Conservation (phyloP, 2,797 vertebrate species). For the Steatocranus sp. region DNA sequence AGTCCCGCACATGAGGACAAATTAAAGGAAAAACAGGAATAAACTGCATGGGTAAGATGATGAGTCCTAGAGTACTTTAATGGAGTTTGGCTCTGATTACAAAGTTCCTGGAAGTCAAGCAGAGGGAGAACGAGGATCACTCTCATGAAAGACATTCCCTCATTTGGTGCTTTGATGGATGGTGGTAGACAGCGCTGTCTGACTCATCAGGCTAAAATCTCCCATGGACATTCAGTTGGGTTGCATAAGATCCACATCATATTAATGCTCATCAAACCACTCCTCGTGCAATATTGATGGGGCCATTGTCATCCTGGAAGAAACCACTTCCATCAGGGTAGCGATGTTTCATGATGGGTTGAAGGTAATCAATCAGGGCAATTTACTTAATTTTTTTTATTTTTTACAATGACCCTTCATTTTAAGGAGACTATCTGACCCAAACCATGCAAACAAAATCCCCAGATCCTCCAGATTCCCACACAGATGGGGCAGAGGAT, state of each 20-base stretch:
- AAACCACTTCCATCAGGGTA: background rate
- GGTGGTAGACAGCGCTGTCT: background rate
- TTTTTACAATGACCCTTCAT: background rate
- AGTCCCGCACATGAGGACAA: background rate
- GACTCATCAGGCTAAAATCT: background rate
- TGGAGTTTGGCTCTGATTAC: background rate
- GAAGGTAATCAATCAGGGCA: background rate
- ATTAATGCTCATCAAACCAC: background rate
- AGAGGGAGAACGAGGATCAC: background rate
- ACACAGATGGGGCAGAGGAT: background rate
- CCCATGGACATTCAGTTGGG: background rate
- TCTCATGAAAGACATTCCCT: background rate
- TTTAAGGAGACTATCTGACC: background rate
- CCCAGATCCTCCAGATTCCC: background rate
- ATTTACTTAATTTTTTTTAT: background rate
- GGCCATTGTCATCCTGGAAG: background rate
- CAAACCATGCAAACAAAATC: background rate
- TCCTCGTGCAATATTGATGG: background rate
- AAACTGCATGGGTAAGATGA: background rate
- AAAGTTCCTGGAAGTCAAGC: background rate
- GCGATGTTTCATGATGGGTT: background rate
- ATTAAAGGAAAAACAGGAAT: background rate
- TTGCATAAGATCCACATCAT: background rate
- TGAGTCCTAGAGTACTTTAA: background rate
- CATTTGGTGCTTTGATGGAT: background rate